A percentile compares a stretch with the other conserved stretches of the same genome.
phyloP scores from a whole-genome alignment of 2,113 vertebrate species.

The Laticauda laticaudata region DNA sequence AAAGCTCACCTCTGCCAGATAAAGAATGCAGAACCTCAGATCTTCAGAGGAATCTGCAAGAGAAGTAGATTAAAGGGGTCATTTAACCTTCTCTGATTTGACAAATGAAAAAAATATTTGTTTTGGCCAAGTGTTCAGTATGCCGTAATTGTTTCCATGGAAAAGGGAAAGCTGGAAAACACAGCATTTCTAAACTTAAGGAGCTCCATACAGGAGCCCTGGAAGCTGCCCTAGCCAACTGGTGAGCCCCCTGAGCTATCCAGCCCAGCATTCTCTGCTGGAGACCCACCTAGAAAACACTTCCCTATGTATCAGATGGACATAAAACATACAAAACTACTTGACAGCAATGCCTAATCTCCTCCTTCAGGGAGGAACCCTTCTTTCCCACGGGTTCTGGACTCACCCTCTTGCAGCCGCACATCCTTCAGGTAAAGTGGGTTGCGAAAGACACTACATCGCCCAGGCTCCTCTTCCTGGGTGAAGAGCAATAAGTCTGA shows the following conservation, averaged over 20 bases:
- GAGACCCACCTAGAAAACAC: background rate
- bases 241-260: background rate
- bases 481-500: conserved; percentile 92
- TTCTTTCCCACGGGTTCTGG: background rate
- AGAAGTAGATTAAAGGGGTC: conserved; percentile 18
- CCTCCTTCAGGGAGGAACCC: too few relatives aligned
- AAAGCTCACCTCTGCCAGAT: conserved; percentile 80
- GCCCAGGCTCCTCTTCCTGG: conserved; percentile 86
- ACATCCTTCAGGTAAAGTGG: conserved; percentile 88
- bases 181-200: background rate
- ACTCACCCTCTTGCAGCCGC: conserved; percentile 88
- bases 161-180: background rate
- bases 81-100: conserved; percentile 15
- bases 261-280: background rate
- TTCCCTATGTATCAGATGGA: background rate
- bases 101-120: background rate
- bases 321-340: background rate
- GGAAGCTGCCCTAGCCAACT: background rate
- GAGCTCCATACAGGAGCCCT: background rate
- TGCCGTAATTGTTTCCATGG: background rate
- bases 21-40: conserved; percentile 82
- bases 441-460: conserved; percentile 91
- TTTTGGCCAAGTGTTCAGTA: background rate
- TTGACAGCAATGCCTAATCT: background rate
- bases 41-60: conserved; percentile 75